phyloP scores from a whole-genome alignment of 2,888 invertebrate genomes.

The Pasiphila rectangulata region DNA sequence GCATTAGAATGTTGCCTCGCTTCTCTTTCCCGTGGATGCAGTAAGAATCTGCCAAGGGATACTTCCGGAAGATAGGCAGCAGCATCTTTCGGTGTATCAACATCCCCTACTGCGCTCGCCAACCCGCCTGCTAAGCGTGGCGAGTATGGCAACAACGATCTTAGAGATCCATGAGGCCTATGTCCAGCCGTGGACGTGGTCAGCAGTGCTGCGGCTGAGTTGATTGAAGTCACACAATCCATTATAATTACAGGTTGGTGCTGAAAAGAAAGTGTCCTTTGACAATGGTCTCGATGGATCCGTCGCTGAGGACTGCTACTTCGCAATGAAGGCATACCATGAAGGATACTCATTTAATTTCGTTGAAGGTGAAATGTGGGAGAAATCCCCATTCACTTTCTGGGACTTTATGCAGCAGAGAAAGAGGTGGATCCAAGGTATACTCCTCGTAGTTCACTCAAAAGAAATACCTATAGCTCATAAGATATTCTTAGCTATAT shows the following conservation, averaged over 20 bases:
- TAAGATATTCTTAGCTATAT: conserved; percentile 90
- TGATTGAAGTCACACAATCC: no score
- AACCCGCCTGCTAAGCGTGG: no score
- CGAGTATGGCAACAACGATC: no score
- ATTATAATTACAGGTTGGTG: conserved; percentile 84
- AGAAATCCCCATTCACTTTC: conserved; percentile 96
- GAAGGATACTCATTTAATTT: conserved; percentile 96
- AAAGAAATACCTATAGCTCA: conserved; percentile 88
- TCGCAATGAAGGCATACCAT: conserved; percentile 96
- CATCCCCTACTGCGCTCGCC: no score
- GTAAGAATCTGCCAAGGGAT: no score
- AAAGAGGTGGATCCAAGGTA: conserved; percentile 97
- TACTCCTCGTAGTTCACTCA: conserved; percentile 92
- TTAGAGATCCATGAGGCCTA: no score
- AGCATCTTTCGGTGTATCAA: no score
- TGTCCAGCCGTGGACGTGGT: no score
- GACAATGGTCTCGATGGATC: conserved; percentile 98
- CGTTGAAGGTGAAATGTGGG: conserved; percentile 99
- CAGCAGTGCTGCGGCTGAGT: no score
- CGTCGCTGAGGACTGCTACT: conserved; percentile 98
- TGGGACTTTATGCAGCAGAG: conserved; percentile 98
- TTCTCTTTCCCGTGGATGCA: no score
- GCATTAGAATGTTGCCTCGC: no score
- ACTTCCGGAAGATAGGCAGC: no score
- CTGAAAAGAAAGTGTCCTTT: conserved; percentile 95